Evolutionary conservation across 2,888 invertebrate genomes (phyloP), one percentile per base, ranked within the genome.

Genomic region (Spilarctia lutea): DNA sequence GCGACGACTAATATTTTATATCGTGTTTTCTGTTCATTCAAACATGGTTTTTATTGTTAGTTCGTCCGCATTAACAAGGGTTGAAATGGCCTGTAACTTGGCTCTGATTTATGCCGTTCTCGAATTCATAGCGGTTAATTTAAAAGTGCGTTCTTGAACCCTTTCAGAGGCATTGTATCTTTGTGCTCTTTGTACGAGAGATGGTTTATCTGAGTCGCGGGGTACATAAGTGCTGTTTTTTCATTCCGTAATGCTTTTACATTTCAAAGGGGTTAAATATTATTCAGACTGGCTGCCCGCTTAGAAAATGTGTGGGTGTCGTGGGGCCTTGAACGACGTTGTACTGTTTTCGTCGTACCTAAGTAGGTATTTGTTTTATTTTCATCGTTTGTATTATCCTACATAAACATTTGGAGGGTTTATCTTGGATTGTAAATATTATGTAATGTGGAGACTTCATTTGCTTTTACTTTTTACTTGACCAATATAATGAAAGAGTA

Each of bases 111-210:
- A 85, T 71, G 90, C 81, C 92, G 82, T 93, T 94, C 79, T 85
- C 76, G 83, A 86, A 87, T 84, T 89, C 81, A 79, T 79, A 83
- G 88, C 86, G 92, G 94, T 95, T 96, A 96, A 96, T 96, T 95
- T 95, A 95, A 96, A 96, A 96, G 95, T 95, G 94, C 95, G 96
- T 95, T 96, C 95, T 96, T 96, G 96, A 96, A 96, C 96, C 96
- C 96, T 96, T 96, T 96, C 95, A 95, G 95, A 95, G 94, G 96
- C 93, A 96, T 96, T 96, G 96, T 96, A 96, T 96, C 96, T 95
- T 96, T 96, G 96, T 96, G 92, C 93, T 93, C 96, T 95, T 96
- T 96, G 96, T 96, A 94, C 94, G 88, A 86, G 94, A 95, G 96
- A 96, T 96, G 94, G 94, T 95, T 96, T 96, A 96, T 96, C 96